Conservation (phyloP, 2,113 vertebrate species). For the Candoia aspera region DNA sequence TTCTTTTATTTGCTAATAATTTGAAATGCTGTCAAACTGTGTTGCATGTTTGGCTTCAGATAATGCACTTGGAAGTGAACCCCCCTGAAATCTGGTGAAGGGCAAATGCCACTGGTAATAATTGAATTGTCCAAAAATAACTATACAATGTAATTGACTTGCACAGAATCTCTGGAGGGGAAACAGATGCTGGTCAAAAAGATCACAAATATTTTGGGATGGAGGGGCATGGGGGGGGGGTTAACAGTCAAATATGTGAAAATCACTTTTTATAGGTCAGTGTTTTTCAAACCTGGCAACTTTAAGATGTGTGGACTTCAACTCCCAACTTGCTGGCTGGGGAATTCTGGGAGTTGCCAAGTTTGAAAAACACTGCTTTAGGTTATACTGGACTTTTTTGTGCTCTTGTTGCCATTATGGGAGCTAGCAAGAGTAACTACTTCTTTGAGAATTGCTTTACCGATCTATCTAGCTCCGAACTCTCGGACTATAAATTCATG, state of each 20-base stretch:
- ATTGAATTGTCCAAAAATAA: slow-evolving; percentile 52
- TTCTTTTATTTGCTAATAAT: background rate
- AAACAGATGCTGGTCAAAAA: background rate
- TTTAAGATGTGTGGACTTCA: background rate
- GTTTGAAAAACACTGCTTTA: background rate
- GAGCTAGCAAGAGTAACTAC: background rate
- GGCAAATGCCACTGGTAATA: slow-evolving; percentile 24
- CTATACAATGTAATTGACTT: slow-evolving; percentile 45
- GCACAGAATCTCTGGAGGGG: slow-evolving; percentile 38
- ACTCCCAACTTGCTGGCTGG: background rate
- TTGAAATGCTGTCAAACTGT: background rate
- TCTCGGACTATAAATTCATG: background rate
- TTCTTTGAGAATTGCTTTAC: background rate
- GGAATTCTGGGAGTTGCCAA: background rate
- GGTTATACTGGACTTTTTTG: background rate
- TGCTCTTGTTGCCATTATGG: background rate
- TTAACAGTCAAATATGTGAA: accelerated
- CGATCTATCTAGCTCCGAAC: background rate
- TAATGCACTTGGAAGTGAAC: background rate
- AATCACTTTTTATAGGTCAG: slow-evolving; percentile 6
- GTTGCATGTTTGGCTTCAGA: background rate
- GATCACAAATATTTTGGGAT: slow-evolving; percentile 4
- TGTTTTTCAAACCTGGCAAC: accelerated
- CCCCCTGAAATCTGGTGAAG: background rate
- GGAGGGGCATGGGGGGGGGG: background rate